Evolutionary conservation across 2,888 invertebrate species (phyloP).

Genomic region (Endotricha flammealis): DNA sequence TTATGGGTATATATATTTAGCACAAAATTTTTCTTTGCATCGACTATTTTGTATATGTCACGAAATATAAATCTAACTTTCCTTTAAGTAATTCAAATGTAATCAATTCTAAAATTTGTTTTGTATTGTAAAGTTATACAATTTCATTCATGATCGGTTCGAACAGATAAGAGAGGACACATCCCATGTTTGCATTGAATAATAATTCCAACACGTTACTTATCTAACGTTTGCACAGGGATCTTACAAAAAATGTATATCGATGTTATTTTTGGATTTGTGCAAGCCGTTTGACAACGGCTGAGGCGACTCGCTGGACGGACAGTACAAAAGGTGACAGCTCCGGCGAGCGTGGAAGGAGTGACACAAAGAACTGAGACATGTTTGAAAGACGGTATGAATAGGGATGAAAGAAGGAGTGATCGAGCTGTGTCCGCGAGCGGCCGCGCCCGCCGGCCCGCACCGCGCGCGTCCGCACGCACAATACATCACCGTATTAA

Average conservation of each 20-base stretch:
- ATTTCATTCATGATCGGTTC: constrained; percentile 50
- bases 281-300: constrained; percentile 76
- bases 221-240: constrained; percentile 70
- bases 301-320: constrained; percentile 48
- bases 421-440: constrained; percentile 59
- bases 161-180: constrained; percentile 62
- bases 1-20: too few relatives aligned
- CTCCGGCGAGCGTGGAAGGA: constrained; percentile 52
- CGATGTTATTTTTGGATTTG: constrained; percentile 77
- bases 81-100: too few relatives aligned
- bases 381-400: constrained; percentile 71
- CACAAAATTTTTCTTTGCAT: too few relatives aligned
- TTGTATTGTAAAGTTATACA: constrained; percentile 30
- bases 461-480: constrained; percentile 25
- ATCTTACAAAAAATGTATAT: constrained; percentile 56
- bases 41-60: too few relatives aligned
- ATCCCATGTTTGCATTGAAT: constrained; percentile 71
- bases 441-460: constrained; percentile 26
- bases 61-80: too few relatives aligned
- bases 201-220: constrained; percentile 58
- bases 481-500: constrained; percentile 41
- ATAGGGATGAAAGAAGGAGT: constrained; percentile 71
- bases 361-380: constrained; percentile 56
- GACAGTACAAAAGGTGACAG: constrained; percentile 64
- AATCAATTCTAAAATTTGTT: neutral